These are phyloP conservation scores for Arvicanthis niloticus DNA, from an alignment of 2,113 vertebrate species.

Conservation along the genomic window DNA sequence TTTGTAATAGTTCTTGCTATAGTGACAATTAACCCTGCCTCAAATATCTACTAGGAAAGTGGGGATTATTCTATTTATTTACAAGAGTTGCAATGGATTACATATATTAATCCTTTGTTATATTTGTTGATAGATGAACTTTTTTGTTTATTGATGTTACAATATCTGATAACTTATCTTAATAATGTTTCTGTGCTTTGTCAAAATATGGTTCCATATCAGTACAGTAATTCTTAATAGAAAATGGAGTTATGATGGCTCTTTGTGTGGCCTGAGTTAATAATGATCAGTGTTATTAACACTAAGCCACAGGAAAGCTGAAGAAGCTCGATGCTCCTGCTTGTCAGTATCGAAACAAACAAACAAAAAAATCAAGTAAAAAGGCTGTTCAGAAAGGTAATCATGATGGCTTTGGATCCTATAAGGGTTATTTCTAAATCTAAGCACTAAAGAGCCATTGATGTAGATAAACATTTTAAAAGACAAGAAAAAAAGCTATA, in stretches of 20 bases:
- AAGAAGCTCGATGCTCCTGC: neutral
- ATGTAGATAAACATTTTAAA: neutral
- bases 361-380: neutral
- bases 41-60: neutral
- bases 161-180: conserved; percentile 18
- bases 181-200: conserved; percentile 28
- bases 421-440: conserved; percentile 16
- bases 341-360: neutral
- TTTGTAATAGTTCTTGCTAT: neutral
- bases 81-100: neutral
- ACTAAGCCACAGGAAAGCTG: neutral
- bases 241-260: neutral
- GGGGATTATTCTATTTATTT: conserved; percentile 26
- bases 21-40: conserved; percentile 13
- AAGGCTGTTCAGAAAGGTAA: neutral
- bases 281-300: neutral
- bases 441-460: conserved; percentile 25
- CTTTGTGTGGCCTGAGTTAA: neutral
- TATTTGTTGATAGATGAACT: conserved; percentile 41
- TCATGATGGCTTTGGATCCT: neutral
- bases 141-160: neutral
- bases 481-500: neutral
- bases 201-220: neutral
- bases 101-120: neutral
- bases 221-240: neutral